Base-by-base conservation (phyloP, 2,797 vertebrate species). In the Sparidentex hasta region DNA sequence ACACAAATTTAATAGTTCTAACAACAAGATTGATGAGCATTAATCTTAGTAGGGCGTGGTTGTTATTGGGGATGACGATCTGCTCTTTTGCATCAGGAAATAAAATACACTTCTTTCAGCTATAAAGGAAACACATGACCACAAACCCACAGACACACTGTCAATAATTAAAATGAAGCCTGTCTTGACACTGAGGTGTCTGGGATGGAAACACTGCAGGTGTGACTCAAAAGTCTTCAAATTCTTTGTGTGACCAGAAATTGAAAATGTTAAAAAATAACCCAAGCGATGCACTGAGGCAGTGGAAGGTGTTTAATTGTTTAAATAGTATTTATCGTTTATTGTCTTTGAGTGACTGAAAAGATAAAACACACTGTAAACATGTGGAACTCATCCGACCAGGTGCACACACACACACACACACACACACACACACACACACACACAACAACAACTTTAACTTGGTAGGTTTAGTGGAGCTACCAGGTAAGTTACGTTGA, bases 11-110 rank as follows among this genome's bases (percentile, higher is more conserved):
- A 38, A 38, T 38, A 38, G 9, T 11, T 74, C 17, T 9, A 20
- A 38, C 20, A 52, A 29, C 7, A 23, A 2, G 7, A 33, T 14
- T 17, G 0, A 4, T 14, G n/a, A 29, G 11, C 0, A 7, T 7
- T 52, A 0, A 52, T 38, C 3, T 43, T 7, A 56, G 13, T 44
- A 54, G 43, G n/a, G 13, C 56, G 0, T 65, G 25, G 23, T 20
- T 21, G 7, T 0, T 33, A 25, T 21, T 50, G 20, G 17, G 21
- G 56, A 20, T 27, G 56, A 23, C 51, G 27, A 27, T 20, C 38
- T n/a, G 56, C 41, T 58, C 3, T 52, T 67, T 48, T n/a, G 18
- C 14, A 54, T 44, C 1, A 43, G 17, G 11, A 58, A 76, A 51
- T 51, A 17, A 65, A 8, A 44, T 2, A 23, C 47, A 41, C 20